Evolutionary conservation across 2,888 invertebrate species (phyloP).

Genomic region (Oscheius sp.): DNA sequence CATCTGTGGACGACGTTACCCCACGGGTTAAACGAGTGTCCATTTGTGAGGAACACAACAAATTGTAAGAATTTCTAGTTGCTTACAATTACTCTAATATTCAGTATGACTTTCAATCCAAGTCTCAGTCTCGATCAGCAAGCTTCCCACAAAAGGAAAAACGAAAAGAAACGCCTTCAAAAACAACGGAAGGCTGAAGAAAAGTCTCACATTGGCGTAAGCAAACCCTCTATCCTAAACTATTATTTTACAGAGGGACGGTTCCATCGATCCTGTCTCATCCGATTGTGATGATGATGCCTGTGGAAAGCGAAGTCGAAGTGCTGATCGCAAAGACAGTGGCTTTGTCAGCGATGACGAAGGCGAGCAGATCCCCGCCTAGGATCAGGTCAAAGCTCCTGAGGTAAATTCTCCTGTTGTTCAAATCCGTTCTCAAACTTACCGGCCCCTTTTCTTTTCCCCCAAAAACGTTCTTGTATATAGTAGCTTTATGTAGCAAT

Average conservation of each 20-base stretch:
- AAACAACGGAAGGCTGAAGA: conserved; percentile 23
- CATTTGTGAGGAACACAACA: conserved; percentile 21
- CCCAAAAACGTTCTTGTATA: not conserved
- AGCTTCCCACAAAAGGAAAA: conserved; percentile 7
- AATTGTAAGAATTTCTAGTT: conserved; percentile 11
- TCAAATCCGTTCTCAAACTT: conserved; percentile 32
- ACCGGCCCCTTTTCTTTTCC: not conserved
- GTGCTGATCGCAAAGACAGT: conserved; percentile 30
- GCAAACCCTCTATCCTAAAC: not conserved
- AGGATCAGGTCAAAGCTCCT: not conserved
- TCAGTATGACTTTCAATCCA: conserved; percentile 23
- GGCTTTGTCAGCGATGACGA: conserved; percentile 32
- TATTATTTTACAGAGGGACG: conserved; percentile 4
- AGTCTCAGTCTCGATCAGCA: conserved; percentile 17
- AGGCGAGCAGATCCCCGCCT: conserved; percentile 13
- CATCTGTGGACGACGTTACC: conserved; percentile 31
- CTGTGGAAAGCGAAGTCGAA: not conserved
- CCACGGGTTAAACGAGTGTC: conserved; percentile 24
- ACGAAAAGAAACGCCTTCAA: conserved; percentile 34
- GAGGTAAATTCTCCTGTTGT: conserved; percentile 10
- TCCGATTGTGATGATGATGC: conserved; percentile 18
- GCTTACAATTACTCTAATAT: not conserved
- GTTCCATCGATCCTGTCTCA: conserved; percentile 16
- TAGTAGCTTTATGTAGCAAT: conserved; percentile 4
- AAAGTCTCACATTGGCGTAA: conserved; percentile 10